Conservation (phyloP, 2,113 vertebrate species). For the Periophthalmodon schlosseri region DNA sequence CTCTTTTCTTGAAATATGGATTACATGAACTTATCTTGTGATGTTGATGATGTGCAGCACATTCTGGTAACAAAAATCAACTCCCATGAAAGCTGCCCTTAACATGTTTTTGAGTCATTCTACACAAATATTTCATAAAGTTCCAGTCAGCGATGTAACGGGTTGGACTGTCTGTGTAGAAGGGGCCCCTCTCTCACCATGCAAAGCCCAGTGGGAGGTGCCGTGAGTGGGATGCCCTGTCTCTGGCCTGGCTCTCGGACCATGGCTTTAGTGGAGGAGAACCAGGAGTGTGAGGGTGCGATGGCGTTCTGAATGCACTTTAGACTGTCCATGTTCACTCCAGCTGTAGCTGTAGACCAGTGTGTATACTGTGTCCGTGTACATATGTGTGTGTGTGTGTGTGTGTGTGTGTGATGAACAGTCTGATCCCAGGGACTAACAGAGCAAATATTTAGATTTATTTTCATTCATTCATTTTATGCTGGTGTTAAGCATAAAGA, state of each 20-base stretch:
- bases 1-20: no score
- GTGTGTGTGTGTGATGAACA: conserved; percentile 9
- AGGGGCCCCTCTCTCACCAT: conserved; percentile 41
- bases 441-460: background rate
- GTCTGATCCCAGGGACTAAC: background rate
- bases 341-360: conserved; percentile 64
- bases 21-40: no score
- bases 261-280: conserved; percentile 59
- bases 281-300: conserved; percentile 23
- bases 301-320: conserved; percentile 76
- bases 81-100: no score
- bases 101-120: background rate
- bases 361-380: conserved; percentile 52
- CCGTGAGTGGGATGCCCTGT: conserved; percentile 39
- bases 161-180: background rate
- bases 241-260: conserved; percentile 42
- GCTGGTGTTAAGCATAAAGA: no score
- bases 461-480: no score
- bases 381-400: conserved; percentile 46
- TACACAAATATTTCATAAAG: no score
- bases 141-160: background rate
- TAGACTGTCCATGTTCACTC: conserved; percentile 74
- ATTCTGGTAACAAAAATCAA: no score
- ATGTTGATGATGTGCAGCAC: no score
- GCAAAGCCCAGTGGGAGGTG: conserved; percentile 55